Percentiles rank a stretch among this genome's conserved stretches.
Evolutionary conservation across 2,797 vertebrate genomes (phyloP).

Genomic region (Sparidentex hasta): DNA sequence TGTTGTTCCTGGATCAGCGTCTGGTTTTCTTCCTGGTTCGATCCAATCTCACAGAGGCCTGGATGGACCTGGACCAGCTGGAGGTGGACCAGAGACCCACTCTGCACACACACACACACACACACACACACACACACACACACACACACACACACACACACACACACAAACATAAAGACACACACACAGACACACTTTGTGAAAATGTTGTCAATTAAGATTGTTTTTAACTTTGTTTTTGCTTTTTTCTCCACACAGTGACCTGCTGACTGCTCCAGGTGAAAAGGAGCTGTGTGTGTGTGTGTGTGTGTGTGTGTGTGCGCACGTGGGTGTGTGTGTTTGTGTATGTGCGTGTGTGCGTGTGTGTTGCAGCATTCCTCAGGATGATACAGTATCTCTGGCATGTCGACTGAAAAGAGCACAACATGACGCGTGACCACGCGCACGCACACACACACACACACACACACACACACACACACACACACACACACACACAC

Average conservation of each 20-base stretch:
- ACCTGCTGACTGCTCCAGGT: neutral
- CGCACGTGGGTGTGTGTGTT: neutral
- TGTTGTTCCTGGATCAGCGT: constrained; percentile 90
- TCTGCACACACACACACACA: constrained; percentile 75
- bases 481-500: constrained; percentile 4
- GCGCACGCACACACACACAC: constrained; percentile 14
- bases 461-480: neutral
- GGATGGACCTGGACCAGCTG: constrained; percentile 92
- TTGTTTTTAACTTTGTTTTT: neutral
- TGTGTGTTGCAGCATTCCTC: constrained; percentile 36
- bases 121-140: constrained; percentile 23
- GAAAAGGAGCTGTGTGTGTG: neutral
- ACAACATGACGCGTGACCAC: neutral
- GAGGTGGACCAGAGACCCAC: constrained; percentile 89
- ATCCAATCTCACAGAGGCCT: constrained; percentile 93
- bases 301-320: neutral
- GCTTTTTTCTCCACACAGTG: neutral
- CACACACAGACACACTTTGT: neutral
- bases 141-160: too few relatives aligned
- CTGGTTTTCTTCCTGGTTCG: constrained; percentile 89
- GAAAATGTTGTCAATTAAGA: neutral
- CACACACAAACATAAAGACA: neutral
- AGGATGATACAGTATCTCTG: constrained; percentile 48
- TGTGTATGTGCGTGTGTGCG: neutral
- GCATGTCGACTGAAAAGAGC: constrained; percentile 35